These are phyloP conservation scores for Nomada lathburiana DNA, from an alignment of 2,888 invertebrate species.

Conservation along the genomic window DNA sequence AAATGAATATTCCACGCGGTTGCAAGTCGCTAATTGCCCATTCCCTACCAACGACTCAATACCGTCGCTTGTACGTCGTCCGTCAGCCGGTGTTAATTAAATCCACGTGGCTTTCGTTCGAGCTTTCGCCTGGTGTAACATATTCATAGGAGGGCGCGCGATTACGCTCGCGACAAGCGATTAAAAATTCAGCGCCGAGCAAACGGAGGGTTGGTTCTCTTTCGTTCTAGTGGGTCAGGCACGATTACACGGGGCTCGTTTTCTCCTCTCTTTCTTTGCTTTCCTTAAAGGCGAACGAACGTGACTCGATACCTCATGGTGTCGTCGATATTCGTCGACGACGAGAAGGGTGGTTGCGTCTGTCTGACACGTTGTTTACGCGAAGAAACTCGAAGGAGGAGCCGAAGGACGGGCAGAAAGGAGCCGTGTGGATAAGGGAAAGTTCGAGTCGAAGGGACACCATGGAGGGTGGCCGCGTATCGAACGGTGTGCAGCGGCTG, in stretches of 20 bases:
- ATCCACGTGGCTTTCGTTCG: constrained; percentile 33
- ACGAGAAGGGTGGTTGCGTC: constrained; percentile 53
- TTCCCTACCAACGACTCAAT: constrained; percentile 11
- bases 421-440: background rate
- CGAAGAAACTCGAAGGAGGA: constrained; percentile 11
- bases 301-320: constrained; percentile 59
- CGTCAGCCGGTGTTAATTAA: constrained; percentile 43
- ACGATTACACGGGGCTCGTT: constrained; percentile 27
- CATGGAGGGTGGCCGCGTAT: constrained; percentile 47
- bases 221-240: constrained; percentile 36
- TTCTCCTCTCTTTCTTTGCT: background rate
- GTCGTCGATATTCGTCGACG: constrained; percentile 58
- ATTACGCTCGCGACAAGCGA: constrained; percentile 28
- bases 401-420: background rate
- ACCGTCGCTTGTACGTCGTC: background rate
- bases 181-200: constrained; percentile 53
- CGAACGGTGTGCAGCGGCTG: constrained; percentile 61
- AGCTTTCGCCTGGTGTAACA: constrained; percentile 33
- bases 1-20: constrained; percentile 14
- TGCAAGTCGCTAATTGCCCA: constrained; percentile 12
- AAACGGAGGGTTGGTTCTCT: background rate
- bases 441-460: constrained; percentile 17
- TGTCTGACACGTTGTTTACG: constrained; percentile 67
- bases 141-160: constrained; percentile 39
- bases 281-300: constrained; percentile 38